A percentile compares a stretch with the other conserved stretches of the same genome.
These are phyloP conservation scores for Phrynocephalus forsythii DNA, from an alignment of 2,797 vertebrate genomes.

Conservation along the genomic window DNA sequence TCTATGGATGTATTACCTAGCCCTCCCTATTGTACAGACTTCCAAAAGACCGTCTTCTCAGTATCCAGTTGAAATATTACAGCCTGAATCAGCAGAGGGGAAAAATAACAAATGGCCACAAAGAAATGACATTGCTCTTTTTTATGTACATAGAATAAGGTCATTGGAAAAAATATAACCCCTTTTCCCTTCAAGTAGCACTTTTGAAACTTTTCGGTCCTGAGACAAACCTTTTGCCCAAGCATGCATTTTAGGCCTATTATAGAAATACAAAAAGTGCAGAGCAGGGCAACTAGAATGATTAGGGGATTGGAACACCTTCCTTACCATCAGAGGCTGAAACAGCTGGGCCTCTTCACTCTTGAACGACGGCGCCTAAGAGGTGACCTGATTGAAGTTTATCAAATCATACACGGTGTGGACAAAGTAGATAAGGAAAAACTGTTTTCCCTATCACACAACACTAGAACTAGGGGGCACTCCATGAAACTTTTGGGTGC, in stretches of 20 bases:
- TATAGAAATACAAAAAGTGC: no score
- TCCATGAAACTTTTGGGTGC: no score
- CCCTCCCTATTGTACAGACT: neutral
- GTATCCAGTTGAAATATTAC: neutral
- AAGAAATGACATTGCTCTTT: neutral
- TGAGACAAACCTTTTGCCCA: neutral
- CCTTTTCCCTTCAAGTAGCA: neutral
- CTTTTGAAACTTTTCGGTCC: neutral
- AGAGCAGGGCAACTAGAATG: no score
- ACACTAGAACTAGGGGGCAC: no score
- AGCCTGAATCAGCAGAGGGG: neutral
- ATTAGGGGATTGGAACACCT: no score
- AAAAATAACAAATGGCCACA: neutral
- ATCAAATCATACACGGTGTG: no score
- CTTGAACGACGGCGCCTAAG: no score
- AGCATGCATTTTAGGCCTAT: neutral
- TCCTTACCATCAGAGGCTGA: no score
- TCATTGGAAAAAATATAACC: neutral
- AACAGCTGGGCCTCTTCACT: no score
- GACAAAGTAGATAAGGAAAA: no score
- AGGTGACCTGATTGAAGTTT: no score
- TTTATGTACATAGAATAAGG: neutral
- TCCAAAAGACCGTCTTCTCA: neutral
- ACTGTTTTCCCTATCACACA: no score
- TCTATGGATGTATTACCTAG: neutral